phyloP scores from a whole-genome alignment of 2,888 invertebrate species.

The Anarsia innoxiella region DNA sequence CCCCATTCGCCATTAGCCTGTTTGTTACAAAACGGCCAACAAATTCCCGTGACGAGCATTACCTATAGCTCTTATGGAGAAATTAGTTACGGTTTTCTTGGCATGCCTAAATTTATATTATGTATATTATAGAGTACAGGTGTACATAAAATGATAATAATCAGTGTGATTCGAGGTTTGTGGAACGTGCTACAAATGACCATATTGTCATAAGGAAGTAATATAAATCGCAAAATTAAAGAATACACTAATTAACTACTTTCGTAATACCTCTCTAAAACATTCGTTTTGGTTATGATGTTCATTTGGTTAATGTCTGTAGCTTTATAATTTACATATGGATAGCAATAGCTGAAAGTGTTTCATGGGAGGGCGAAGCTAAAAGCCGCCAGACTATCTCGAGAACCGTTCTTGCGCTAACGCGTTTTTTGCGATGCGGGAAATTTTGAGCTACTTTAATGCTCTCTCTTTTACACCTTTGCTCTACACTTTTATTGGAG shows the following conservation, averaged over 20 bases:
- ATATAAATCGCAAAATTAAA: too few relatives aligned
- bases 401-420: conserved; percentile 35
- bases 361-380: conserved; percentile 30
- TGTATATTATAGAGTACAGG: not conserved
- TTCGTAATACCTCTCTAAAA: too few relatives aligned
- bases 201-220: not conserved
- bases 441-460: conserved; percentile 20
- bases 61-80: not conserved
- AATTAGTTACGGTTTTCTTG: conserved; percentile 1
- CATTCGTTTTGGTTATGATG: too few relatives aligned
- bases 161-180: too few relatives aligned
- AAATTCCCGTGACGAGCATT: too few relatives aligned
- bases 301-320: too few relatives aligned
- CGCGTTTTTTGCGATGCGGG: conserved; percentile 42
- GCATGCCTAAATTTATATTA: not conserved
- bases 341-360: conserved; percentile 27
- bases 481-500: conserved; percentile 21
- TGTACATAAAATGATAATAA: not conserved
- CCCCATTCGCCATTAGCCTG: too few relatives aligned
- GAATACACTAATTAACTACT: too few relatives aligned
- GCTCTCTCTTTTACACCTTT: conserved; percentile 25
- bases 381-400: conserved; percentile 35
- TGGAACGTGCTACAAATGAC: too few relatives aligned
- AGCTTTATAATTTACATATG: too few relatives aligned
- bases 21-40: not conserved